Percentiles rank a stretch among this genome's conserved stretches.
phyloP scores from a whole-genome alignment of 2,888 invertebrate genomes.

The Magallana nippona region DNA sequence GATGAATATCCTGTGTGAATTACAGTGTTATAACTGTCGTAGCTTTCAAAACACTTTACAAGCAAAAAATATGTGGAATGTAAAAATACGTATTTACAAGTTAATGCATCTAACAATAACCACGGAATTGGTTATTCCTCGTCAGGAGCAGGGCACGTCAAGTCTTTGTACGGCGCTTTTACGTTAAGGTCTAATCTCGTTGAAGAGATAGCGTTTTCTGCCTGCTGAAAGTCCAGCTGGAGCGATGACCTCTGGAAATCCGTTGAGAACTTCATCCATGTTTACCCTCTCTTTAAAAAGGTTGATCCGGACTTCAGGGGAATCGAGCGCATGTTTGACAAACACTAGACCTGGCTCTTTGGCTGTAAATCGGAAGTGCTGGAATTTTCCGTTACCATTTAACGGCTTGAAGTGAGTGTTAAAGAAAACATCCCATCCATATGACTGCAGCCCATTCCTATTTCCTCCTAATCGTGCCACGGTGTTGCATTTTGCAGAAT shows the following conservation, averaged over 20 bases:
- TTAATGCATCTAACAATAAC: neutral
- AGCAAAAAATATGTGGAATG: too few relatives aligned
- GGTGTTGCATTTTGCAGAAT: neutral
- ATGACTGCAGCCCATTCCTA: neutral
- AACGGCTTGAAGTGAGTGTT: neutral
- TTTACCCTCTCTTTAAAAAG: neutral
- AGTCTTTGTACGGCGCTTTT: neutral
- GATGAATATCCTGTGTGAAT: too few relatives aligned
- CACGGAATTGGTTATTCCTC: neutral
- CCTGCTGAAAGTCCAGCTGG: neutral
- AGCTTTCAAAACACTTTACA: too few relatives aligned
- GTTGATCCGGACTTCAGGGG: neutral
- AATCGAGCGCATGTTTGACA: neutral
- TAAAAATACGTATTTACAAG: too few relatives aligned
- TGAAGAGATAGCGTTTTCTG: neutral
- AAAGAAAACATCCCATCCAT: neutral
- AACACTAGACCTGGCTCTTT: slow-evolving; percentile 3
- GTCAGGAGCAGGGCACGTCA: slow-evolving; percentile 2
- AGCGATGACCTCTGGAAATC: neutral
- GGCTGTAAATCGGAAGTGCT: neutral
- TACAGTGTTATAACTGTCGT: too few relatives aligned
- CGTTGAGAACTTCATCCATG: neutral
- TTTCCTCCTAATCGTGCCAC: neutral
- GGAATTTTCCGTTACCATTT: neutral
- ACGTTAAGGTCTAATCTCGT: neutral